A percentile compares a stretch with the other conserved stretches of the same genome.
These are phyloP conservation scores for Centrocercus urophasianus DNA, from an alignment of 2,113 vertebrate species.

Conservation along the genomic window DNA sequence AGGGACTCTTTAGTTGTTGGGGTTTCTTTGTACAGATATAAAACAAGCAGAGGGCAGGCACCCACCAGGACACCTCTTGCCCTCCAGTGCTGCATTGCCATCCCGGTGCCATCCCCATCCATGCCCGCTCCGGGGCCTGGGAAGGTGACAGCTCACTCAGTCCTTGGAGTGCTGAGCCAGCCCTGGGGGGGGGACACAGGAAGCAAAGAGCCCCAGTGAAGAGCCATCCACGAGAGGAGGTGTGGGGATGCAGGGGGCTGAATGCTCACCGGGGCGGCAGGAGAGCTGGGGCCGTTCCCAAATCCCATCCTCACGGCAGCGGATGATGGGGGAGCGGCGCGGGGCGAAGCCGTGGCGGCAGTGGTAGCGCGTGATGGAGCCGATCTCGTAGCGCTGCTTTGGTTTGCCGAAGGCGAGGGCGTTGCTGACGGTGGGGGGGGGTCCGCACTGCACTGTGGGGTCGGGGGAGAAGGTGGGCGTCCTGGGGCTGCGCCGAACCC, in stretches of 20 bases:
- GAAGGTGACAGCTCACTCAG: background rate
- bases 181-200: background rate
- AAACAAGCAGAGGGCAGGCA: background rate
- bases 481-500: background rate
- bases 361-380: conserved; percentile 83
- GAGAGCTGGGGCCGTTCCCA: conserved; percentile 88
- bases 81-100: fast-evolving
- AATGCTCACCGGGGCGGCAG: conserved; percentile 82
- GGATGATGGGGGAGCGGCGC: conserved; percentile 84
- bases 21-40: conserved; percentile 42
- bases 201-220: background rate
- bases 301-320: conserved; percentile 82
- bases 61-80: background rate
- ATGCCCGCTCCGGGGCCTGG: fast-evolving
- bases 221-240: fast-evolving
- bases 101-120: background rate
- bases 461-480: too few species aligned
- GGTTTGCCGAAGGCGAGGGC: conserved; percentile 83
- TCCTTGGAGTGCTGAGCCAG: background rate
- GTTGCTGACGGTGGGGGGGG: conserved; percentile 80
- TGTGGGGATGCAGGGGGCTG: too few species aligned
- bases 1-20: background rate
- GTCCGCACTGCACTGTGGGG: conserved; percentile 80
- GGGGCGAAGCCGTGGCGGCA: conserved; percentile 85
- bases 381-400: conserved; percentile 82